Evolutionary conservation across 1,140 invertebrate species (phyloP).

Genomic region (Mactra quadrangularis): DNA sequence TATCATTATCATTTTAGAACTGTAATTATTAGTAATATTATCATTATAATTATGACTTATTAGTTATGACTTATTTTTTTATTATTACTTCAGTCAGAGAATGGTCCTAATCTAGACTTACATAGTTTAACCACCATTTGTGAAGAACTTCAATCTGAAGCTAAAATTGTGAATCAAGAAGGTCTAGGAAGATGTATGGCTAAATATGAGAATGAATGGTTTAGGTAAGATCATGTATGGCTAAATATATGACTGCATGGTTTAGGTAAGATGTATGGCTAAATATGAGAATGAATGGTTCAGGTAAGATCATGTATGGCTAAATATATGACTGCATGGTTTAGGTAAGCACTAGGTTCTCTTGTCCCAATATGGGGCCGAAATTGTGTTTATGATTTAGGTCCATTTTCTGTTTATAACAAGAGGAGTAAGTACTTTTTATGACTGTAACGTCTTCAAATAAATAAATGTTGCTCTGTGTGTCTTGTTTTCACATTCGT

Average conservation of each 20-base stretch:
- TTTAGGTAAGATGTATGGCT: constrained; percentile 40
- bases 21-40: no score
- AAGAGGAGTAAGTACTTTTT: no score
- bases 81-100: constrained; percentile 19
- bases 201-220: constrained; percentile 41
- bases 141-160: not conserved
- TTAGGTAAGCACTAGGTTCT: no score
- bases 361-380: no score
- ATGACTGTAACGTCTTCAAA: no score
- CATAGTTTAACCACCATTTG: not conserved
- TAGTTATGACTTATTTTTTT: no score
- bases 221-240: constrained; percentile 49
- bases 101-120: constrained; percentile 11
- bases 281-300: constrained; percentile 44
- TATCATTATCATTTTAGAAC: no score
- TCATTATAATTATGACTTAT: no score
- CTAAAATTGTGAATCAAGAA: not conserved
- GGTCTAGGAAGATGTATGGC: constrained; percentile 40
- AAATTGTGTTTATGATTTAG: no score
- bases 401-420: no score
- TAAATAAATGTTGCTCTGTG: no score
- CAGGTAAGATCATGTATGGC: constrained; percentile 49
- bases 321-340: not conserved
- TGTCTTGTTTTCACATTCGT: no score
- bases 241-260: not conserved